Evolutionary conservation across 2,797 vertebrate species (phyloP).

Genomic region (Poeciliopsis paucimaculata): DNA sequence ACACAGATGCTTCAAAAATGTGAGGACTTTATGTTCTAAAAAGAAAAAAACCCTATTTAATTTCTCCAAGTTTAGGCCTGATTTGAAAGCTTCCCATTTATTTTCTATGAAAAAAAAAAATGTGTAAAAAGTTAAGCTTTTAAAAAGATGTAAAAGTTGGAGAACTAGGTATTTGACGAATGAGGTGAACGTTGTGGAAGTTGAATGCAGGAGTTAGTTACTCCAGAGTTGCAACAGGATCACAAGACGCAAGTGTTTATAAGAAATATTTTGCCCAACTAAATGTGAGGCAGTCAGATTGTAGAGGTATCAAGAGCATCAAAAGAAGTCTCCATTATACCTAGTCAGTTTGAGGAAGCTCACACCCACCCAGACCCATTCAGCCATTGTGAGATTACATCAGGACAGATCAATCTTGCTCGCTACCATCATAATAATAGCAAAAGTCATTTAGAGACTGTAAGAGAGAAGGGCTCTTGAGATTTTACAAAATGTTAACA

Average conservation of each 20-base stretch:
- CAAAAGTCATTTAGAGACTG: conserved; percentile 55
- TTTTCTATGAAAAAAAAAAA: not conserved
- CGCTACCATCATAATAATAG: conserved; percentile 56
- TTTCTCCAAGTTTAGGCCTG: not conserved
- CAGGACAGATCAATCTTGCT: conserved; percentile 58
- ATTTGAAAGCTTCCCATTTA: not conserved
- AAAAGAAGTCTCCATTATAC: conserved; percentile 58
- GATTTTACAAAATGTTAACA: conserved; percentile 37
- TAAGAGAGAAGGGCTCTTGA: conserved; percentile 57
- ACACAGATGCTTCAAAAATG: not conserved
- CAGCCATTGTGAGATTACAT: conserved; percentile 59
- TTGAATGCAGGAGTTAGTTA: not conserved
- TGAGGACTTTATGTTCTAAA: not conserved
- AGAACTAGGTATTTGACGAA: not conserved
- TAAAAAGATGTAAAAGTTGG: not conserved
- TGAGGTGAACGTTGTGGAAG: not conserved
- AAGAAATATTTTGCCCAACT: conserved; percentile 48
- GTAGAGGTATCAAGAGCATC: conserved; percentile 34
- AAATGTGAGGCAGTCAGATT: conserved; percentile 37
- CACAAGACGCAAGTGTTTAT: conserved; percentile 31
- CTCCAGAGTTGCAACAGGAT: not conserved
- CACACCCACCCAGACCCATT: conserved; percentile 53
- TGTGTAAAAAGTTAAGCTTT: not conserved
- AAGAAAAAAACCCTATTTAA: not conserved
- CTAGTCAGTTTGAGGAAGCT: conserved; percentile 57